These are phyloP conservation scores for Pygoscelis antarcticus DNA, from an alignment of 2,113 vertebrate species.

Conservation along the genomic window DNA sequence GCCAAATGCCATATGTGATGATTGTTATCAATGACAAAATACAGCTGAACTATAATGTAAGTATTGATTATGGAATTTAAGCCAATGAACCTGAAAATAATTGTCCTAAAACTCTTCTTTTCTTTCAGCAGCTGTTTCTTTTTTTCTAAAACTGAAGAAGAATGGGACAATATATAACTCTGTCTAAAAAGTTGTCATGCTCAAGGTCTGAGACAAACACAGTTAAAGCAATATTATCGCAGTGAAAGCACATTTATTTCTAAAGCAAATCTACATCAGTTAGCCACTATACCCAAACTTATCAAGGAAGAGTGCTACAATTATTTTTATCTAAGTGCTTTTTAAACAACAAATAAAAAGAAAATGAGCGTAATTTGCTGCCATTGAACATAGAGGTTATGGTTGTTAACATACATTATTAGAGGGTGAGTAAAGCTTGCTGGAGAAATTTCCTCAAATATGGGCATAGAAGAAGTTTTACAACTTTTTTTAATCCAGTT, in stretches of 20 bases:
- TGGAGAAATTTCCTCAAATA: not conserved
- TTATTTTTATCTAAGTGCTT: not conserved
- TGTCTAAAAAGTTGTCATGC: not conserved
- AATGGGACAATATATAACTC: not conserved
- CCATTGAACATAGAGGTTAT: not conserved
- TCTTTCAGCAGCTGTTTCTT: not conserved
- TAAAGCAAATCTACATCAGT: not conserved
- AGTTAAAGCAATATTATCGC: not conserved
- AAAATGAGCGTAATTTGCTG: not conserved
- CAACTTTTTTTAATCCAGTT: not conserved
- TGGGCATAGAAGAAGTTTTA: not conserved
- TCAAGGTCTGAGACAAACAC: not conserved
- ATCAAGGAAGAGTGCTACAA: not conserved
- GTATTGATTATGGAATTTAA: not conserved
- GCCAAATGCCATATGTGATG: not conserved
- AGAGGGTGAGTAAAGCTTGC: not conserved
- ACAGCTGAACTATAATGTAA: not conserved
- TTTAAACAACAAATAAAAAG: not conserved
- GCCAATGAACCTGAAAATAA: not conserved
- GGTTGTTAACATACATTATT: not conserved
- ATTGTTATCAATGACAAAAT: not conserved
- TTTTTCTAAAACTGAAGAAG: not conserved
- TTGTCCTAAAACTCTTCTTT: not conserved
- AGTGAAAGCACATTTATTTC: not conserved
- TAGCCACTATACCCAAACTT: not conserved